A percentile compares a stretch with the other conserved stretches of the same genome.
Evolutionary conservation across 2,888 invertebrate genomes (phyloP).

Genomic region (Sphaeridia pumilis): DNA sequence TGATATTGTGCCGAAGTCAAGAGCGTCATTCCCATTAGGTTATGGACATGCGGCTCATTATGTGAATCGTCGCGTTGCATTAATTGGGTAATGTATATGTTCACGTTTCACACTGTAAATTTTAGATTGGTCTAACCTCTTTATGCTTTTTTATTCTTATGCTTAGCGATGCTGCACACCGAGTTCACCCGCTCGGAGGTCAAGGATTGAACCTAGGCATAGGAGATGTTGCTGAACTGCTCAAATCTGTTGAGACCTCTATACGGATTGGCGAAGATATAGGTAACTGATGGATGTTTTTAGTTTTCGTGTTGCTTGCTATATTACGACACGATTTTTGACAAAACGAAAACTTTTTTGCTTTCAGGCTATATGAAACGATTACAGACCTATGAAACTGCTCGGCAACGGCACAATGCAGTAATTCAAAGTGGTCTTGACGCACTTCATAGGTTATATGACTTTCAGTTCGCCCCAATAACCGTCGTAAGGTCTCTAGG

Average conservation of each 20-base stretch:
- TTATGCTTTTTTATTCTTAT: too few species aligned
- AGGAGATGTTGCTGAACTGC: conserved; percentile 73
- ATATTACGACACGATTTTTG: too few species aligned
- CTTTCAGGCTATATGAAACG: conserved; percentile 57
- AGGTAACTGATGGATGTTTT: conserved; percentile 43
- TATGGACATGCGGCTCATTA: conserved; percentile 83
- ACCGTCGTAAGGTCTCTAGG: conserved; percentile 70
- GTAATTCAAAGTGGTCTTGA: conserved; percentile 81
- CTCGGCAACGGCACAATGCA: conserved; percentile 71
- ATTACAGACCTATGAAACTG: conserved; percentile 70
- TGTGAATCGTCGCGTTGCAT: conserved; percentile 60
- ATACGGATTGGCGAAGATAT: conserved; percentile 61
- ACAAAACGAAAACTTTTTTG: too few species aligned
- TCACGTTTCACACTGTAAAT: too few species aligned
- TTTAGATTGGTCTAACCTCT: too few species aligned
- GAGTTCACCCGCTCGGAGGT: conserved; percentile 91
- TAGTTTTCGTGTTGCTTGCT: too few species aligned
- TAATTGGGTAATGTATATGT: conserved; percentile 79
- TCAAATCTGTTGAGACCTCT: conserved; percentile 56
- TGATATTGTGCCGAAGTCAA: conserved; percentile 44
- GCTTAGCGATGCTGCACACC: conserved; percentile 73
- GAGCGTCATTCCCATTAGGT: conserved; percentile 84
- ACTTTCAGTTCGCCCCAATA: conserved; percentile 50
- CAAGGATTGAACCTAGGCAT: conserved; percentile 98
- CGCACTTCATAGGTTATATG: conserved; percentile 71